Evolutionary conservation across 2,113 vertebrate species (phyloP).

Genomic region (Stercorarius parasiticus): DNA sequence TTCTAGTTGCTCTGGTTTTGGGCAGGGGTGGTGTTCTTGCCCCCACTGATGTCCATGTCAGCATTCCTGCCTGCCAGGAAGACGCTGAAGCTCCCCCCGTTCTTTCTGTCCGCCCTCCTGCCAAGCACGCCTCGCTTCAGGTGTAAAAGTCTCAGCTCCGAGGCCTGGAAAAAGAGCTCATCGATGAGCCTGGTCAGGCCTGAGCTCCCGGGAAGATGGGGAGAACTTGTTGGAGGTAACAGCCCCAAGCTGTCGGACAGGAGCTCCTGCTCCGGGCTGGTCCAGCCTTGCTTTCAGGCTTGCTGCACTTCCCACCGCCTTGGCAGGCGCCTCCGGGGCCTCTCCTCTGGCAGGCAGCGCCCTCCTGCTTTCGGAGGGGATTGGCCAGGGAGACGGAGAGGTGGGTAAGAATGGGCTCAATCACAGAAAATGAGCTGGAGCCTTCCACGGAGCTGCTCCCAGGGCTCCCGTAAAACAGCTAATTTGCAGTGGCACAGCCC

Average conservation of each 20-base stretch:
- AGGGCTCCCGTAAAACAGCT: neutral
- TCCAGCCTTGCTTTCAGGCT: neutral
- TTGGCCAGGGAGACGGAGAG: neutral
- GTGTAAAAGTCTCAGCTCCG: neutral
- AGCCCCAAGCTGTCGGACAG: neutral
- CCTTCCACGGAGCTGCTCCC: neutral
- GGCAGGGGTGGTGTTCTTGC: neutral
- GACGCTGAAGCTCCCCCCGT: neutral
- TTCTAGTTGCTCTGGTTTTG: neutral
- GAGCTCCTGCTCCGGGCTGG: neutral
- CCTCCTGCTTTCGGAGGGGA: neutral
- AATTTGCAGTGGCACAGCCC: neutral
- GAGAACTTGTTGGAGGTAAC: neutral
- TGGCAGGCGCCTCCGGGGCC: neutral
- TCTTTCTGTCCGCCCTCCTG: neutral
- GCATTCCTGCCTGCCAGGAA: neutral
- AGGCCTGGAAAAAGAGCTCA: neutral
- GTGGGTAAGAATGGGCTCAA: neutral
- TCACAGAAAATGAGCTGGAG: neutral
- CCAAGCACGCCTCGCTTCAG: neutral
- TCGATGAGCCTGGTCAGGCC: neutral
- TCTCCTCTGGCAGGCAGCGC: neutral
- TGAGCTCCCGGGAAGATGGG: neutral
- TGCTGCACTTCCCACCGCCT: neutral
- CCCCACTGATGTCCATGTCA: accelerated